Evolutionary conservation across 2,113 vertebrate species (phyloP).

Genomic region (Orientallactaga bullata): DNA sequence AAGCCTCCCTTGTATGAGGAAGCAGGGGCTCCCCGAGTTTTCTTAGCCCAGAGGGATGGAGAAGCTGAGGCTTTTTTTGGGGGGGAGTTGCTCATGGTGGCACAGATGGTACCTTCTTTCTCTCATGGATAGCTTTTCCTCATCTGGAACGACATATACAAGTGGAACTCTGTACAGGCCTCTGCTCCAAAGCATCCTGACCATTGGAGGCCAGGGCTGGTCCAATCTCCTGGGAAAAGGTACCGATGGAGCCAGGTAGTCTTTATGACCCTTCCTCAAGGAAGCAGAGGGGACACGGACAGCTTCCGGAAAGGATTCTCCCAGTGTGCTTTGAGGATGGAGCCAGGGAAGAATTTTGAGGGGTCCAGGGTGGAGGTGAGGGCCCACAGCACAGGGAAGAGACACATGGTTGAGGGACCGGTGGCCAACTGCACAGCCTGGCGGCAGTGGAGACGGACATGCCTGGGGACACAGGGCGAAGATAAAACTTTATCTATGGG

Average conservation of each 20-base stretch:
- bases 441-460: rapidly evolving
- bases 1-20: no score
- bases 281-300: not conserved
- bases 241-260: not conserved
- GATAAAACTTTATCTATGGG: not conserved
- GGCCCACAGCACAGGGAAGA: not conserved
- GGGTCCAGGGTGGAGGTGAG: not conserved
- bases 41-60: no score
- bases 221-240: not conserved
- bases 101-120: no score
- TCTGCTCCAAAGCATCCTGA: not conserved
- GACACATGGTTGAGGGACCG: no score
- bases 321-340: not conserved
- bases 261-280: not conserved
- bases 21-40: no score
- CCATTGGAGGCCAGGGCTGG: no score
- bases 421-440: not conserved
- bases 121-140: no score
- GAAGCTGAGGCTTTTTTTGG: no score
- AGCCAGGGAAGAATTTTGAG: not conserved
- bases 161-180: no score
- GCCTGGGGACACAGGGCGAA: not conserved
- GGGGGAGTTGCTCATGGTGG: no score
- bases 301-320: not conserved
- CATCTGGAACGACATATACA: no score